Base-by-base conservation (phyloP, 2,797 vertebrate species). In the Euphonia xanthogaster region DNA sequence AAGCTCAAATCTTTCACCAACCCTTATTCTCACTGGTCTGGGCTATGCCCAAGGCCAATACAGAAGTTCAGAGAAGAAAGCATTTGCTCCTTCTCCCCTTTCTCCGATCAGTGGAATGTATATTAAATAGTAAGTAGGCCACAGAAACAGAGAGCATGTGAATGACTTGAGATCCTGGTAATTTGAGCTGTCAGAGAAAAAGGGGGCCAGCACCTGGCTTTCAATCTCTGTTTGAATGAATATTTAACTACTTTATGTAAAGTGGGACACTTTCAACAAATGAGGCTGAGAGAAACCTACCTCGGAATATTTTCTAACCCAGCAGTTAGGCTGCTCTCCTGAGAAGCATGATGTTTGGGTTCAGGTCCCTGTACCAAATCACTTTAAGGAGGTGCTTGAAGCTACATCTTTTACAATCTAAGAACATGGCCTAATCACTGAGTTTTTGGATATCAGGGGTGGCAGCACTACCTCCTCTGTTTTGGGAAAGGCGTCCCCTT, bases 391-490 rank as follows among this genome's bases (percentile, higher is more conserved):
- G 70, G 51, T 88, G 73, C 96, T 96, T 95, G 95, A 95, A 97
- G 88, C 73, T 95, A 48, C 90, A 73, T 84, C 62, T 96, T 96
- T 91, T 58, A 75, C 51, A 97, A 12, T 33, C n/a, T 55, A 55
- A 90, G 88, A 91, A 92, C 94, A 65, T 42, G 93, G 88, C 55
- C 88, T 96, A 90, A 97, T 96, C 95, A 97, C 73, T 17, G 70
- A 62, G 55, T 48, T 95, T 93, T 91, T 94, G 35, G 66, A 91
- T 95, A 97, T 97, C 87, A 84, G 62, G 55, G 73, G 92, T 95
- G 96, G 94, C 96, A 97, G 94, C 94, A 93, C 67, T 93, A 94
- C 95, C 96, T 95, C 96, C 94, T 96, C 90, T 96, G 94, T 92
- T 96, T 92, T 94, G 88, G 88, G 60, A 93, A 93, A 83, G 88